Evolutionary conservation across 2,797 vertebrate genomes (phyloP).

Genomic region (Scarus forsteni): DNA sequence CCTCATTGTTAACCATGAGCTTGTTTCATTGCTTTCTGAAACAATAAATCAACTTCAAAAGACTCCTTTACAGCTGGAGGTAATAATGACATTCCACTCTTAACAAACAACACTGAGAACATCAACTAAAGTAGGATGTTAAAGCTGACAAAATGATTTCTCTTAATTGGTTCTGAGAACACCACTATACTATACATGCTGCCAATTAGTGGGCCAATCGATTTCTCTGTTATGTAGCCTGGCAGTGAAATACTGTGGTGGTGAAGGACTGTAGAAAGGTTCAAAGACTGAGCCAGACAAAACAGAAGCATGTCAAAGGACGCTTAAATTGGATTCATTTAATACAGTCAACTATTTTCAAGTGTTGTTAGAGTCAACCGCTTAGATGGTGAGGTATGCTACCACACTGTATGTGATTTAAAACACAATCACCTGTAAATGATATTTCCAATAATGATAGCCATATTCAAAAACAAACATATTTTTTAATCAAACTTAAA

Average conservation of each 20-base stretch:
- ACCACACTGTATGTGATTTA: neutral
- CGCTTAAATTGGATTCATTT: slow-evolving; percentile 32
- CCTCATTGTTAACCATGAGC: slow-evolving; percentile 14
- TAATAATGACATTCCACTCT: slow-evolving; percentile 27
- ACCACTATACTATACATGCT: slow-evolving; percentile 35
- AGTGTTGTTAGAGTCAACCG: neutral
- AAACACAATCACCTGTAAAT: too few relatives aligned
- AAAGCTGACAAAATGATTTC: slow-evolving; percentile 44
- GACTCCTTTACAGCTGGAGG: slow-evolving; percentile 19
- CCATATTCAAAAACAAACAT: too few relatives aligned
- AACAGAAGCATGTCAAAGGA: slow-evolving; percentile 17
- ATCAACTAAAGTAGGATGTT: slow-evolving; percentile 42
- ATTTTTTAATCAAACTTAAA: too few relatives aligned
- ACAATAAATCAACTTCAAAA: slow-evolving; percentile 36
- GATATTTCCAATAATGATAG: too few relatives aligned
- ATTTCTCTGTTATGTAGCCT: slow-evolving; percentile 42
- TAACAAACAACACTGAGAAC: slow-evolving; percentile 33
- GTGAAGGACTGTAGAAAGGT: slow-evolving; percentile 31
- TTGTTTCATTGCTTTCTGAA: slow-evolving; percentile 20
- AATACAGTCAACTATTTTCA: slow-evolving; percentile 20
- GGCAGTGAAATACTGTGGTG: slow-evolving; percentile 40
- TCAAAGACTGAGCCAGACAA: slow-evolving; percentile 16
- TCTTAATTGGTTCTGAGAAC: slow-evolving; percentile 53
- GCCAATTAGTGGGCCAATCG: slow-evolving; percentile 67
- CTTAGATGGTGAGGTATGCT: slow-evolving; percentile 2